Base-by-base conservation (phyloP, 2,113 vertebrate genomes). In the Anarhynchus alexandrinus region DNA sequence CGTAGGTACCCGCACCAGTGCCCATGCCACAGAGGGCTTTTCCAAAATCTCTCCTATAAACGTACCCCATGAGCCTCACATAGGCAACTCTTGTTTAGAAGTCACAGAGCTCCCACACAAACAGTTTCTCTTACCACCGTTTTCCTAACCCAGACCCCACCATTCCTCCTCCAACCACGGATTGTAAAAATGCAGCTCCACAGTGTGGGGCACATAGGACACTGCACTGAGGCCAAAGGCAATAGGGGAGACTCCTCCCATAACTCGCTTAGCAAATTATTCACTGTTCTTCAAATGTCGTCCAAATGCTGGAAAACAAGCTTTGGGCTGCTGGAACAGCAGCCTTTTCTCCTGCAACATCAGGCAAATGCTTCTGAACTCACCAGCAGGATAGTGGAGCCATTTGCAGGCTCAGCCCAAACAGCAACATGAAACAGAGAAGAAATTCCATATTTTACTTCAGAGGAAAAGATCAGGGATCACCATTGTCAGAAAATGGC, bases 161-260 rank as follows among this genome's bases (percentile, higher is more conserved):
- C 4, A 0, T 52, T 70, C 55, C 47, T 38, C 11, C 55, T 19
- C 21, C 30, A 29, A 18, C 13, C 47, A 6, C 0, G 36, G 11
- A 11, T 32, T 32, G 32, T 78, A 21, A 61, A 52, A 61, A 70
- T 12, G 55, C 73, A 61, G 26, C 73, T 61, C 38, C 17, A 32
- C 9, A 4, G 26, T 1, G 5, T 36, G 54, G 65, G 47, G 11
- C 54, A 9, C 12, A 12, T 6, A 29, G 29, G 61, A 13, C 54
- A 20, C 26, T 26, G 30, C 54, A 43, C 36, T 32, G 25, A 52
- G 55, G 27, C 45, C 32, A 22, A 42, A 87, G 64, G 14, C 30
- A 69, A 43, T 4, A 69, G 36, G 15, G 40, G 42, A 66, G 7
- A 58, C 43, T 49, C 26, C 16, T 86, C 62, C 30, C 36, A 25